These are phyloP conservation scores for Pangasius mekongensis DNA, from an alignment of 2,797 vertebrate genomes.

Conservation along the genomic window DNA sequence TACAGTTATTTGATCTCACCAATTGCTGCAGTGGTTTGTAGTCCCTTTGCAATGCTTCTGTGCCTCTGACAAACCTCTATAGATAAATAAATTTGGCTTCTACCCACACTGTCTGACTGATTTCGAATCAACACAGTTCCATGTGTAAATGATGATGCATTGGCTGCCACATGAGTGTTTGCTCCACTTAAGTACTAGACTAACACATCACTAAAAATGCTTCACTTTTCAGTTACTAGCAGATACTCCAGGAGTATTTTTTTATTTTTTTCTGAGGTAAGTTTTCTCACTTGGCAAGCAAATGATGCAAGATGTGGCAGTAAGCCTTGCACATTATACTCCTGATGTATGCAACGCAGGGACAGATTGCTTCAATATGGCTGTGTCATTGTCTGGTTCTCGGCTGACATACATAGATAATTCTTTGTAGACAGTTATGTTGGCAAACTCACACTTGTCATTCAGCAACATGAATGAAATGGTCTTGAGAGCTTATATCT, in stretches of 20 bases:
- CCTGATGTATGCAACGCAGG: neutral
- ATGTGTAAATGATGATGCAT: neutral
- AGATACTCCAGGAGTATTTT: neutral
- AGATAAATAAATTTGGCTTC: neutral
- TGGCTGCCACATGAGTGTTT: neutral
- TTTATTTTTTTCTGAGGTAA: neutral
- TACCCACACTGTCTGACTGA: neutral
- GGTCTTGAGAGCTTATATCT: neutral
- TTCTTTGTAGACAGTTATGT: neutral
- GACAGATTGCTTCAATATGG: neutral
- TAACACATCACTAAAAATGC: neutral
- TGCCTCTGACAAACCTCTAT: neutral
- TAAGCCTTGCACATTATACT: neutral
- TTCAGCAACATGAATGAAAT: neutral
- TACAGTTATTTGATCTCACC: neutral
- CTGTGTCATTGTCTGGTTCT: neutral
- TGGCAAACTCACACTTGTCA: neutral
- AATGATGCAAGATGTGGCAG: neutral
- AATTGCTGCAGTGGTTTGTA: neutral
- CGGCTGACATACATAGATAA: too few species aligned
- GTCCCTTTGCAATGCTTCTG: neutral
- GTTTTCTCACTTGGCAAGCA: neutral
- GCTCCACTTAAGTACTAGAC: neutral
- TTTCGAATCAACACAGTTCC: neutral
- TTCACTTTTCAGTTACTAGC: neutral